Base-by-base conservation (phyloP, 2,113 vertebrate genomes). In the Thamnophis sirtalis region DNA sequence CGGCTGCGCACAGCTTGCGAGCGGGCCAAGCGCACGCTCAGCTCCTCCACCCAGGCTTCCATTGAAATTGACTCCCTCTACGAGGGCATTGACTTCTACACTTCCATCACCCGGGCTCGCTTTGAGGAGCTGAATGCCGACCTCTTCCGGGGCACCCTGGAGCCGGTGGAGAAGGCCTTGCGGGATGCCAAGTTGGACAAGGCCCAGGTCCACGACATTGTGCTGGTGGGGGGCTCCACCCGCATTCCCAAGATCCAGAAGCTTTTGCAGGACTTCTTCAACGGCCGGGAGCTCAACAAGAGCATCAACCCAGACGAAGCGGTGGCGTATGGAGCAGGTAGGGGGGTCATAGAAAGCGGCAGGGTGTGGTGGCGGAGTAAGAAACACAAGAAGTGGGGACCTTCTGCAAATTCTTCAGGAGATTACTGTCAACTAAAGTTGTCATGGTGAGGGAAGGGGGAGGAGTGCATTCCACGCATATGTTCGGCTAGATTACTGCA, bases 241-340 rank as follows among this genome's bases (percentile, higher is more conserved):
- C 98, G 98, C 89, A 99, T 99, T 93, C 98, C 98, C 86, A 99
- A 99, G 95, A 98, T 99, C 91, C 98, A 99, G 95, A 98, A 97
- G 93, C 96, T 99, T 55, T 97, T 99, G 88, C 98, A 99, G 92
- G 98, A 99, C 95, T 98, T 98, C 86, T 99, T 99, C 89, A 98
- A 99, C 33, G 98, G 98, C 2, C 98, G 98, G 5, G 98, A 99
- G 4, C 98, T 99, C 51, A 99, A 99, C 93, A 99, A 99, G 95
- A 99, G 98, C 93, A 99, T 99, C 95, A 99, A 99, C 91, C 98
- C 98, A 0, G 98, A 99, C 84, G 98, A 99, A 95, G 98, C 98
- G 0, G 98, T 99, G 58, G 98, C 98, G 51, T 99, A 99, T 4
- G 98, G 98, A 49, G 98, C 98, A 15, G 98, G 98, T 98, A 87